These are phyloP conservation scores for Nyctalus aviator DNA, from an alignment of 2,797 vertebrate species.

Conservation along the genomic window DNA sequence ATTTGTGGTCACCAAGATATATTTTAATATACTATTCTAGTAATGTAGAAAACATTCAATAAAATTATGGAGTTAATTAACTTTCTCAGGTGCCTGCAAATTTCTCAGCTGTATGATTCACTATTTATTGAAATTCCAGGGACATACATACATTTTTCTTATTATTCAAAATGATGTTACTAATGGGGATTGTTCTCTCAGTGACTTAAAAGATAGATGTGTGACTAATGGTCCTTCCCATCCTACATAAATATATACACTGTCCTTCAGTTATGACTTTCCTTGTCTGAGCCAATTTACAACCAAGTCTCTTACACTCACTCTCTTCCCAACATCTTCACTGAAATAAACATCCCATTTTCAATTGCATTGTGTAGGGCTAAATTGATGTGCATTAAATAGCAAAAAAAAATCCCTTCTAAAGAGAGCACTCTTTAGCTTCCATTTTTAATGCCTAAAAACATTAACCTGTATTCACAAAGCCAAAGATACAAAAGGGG, in stretches of 20 bases:
- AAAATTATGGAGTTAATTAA: constrained; percentile 61
- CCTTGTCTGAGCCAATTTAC: constrained; percentile 61
- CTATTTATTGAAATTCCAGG: constrained; percentile 74
- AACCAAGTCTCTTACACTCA: background rate
- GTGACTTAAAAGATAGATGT: constrained; percentile 72
- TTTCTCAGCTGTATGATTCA: constrained; percentile 57
- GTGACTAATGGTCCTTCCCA: constrained; percentile 77
- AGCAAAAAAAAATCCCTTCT: constrained; percentile 28
- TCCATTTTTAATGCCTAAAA: constrained; percentile 44
- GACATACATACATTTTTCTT: constrained; percentile 71
- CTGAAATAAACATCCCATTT: constrained; percentile 58
- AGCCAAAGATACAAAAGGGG: background rate
- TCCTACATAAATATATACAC: constrained; percentile 44
- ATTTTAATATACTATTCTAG: background rate
- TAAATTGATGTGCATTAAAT: constrained; percentile 76
- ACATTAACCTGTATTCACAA: background rate
- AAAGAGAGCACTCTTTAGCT: constrained; percentile 1
- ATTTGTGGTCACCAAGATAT: background rate
- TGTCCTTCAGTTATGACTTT: constrained; percentile 77
- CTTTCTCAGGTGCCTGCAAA: background rate
- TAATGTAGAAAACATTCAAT: constrained; percentile 15
- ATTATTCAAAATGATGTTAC: constrained; percentile 74
- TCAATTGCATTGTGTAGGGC: constrained; percentile 39
- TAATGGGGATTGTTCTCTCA: constrained; percentile 75
- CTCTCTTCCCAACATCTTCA: constrained; percentile 63